These are phyloP conservation scores for Pavo muticus DNA, from an alignment of 2,113 vertebrate genomes.

Conservation along the genomic window DNA sequence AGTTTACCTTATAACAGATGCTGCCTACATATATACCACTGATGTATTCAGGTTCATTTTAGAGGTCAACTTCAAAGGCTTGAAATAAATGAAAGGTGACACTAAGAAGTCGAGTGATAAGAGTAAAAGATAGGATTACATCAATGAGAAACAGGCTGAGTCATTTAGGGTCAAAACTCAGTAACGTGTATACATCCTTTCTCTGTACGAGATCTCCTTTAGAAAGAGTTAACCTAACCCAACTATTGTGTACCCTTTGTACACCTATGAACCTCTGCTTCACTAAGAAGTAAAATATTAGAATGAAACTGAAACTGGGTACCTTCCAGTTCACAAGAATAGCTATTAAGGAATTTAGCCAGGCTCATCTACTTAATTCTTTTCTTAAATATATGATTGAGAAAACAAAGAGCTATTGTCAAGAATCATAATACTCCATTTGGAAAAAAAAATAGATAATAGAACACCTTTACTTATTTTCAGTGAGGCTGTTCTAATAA, in stretches of 20 bases:
- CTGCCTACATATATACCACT: neutral
- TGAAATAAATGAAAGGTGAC: neutral
- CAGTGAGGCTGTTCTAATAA: constrained; percentile 54
- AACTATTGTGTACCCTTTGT: neutral
- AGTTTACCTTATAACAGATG: neutral
- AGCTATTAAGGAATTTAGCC: neutral
- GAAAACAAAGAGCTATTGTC: neutral
- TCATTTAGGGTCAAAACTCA: neutral
- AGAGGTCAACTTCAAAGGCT: neutral
- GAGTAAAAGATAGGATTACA: neutral
- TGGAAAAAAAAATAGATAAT: neutral
- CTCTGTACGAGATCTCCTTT: neutral
- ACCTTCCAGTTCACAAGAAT: neutral
- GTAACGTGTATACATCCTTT: neutral
- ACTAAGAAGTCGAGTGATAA: neutral
- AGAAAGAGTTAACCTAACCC: neutral
- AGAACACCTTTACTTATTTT: constrained; percentile 27
- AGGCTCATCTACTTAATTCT: neutral
- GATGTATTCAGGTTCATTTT: neutral
- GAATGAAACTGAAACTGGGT: neutral
- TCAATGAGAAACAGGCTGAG: neutral
- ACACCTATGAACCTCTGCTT: neutral
- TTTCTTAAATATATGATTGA: constrained; percentile 10
- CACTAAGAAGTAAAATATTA: neutral
- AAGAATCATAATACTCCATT: constrained; percentile 1